Evolutionary conservation across 2,113 vertebrate species (phyloP).

Genomic region (Myotis brandtii): DNA sequence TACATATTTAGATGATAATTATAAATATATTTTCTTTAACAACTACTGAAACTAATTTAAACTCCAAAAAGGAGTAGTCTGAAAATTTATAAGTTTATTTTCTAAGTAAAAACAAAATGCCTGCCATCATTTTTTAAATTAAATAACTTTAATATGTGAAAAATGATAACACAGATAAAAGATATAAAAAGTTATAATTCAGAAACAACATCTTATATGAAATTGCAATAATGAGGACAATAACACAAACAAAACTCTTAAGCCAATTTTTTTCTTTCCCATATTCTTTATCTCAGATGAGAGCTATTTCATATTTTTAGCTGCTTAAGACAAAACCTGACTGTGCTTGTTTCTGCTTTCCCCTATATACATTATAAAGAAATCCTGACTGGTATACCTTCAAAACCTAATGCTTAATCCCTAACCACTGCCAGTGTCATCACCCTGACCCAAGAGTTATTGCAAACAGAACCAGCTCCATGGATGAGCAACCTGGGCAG

Average conservation of each 20-base stretch:
- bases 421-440: accelerated
- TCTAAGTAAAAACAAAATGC: slow-evolving; percentile 63
- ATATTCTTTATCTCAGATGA: not conserved
- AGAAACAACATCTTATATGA: not conserved
- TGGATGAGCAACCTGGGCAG: too few relatives aligned
- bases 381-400: not conserved
- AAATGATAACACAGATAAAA: slow-evolving; percentile 39
- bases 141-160: slow-evolving; percentile 68
- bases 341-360: not conserved
- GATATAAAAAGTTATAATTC: slow-evolving; percentile 18
- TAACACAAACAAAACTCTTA: not conserved
- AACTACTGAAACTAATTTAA: not conserved
- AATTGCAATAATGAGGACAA: not conserved
- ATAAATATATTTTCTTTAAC: slow-evolving; percentile 33
- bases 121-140: slow-evolving; percentile 56
- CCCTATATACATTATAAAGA: not conserved
- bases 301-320: not conserved
- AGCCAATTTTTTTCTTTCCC: not conserved
- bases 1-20: not conserved
- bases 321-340: not conserved
- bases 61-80: not conserved
- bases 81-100: slow-evolving; percentile 43
- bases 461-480: not conserved
- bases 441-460: not conserved
- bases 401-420: not conserved